Evolutionary conservation across 2,888 invertebrate genomes (phyloP).

Genomic region (Homarus gammarus): DNA sequence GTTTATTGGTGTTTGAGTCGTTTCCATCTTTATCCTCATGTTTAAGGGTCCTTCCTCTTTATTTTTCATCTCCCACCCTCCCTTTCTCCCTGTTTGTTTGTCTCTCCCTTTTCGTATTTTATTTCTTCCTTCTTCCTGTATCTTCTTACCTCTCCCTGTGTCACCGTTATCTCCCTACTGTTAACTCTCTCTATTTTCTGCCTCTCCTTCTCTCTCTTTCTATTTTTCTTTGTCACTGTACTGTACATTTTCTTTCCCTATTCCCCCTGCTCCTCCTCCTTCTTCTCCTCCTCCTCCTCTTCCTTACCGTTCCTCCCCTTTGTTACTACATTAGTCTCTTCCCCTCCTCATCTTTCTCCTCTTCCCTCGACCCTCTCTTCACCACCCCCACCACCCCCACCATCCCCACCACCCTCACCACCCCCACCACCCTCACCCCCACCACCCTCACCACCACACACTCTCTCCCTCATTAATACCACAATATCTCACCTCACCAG

Average conservation of each 20-base stretch:
- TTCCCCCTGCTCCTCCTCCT: not conserved
- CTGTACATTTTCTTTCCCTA: not conserved
- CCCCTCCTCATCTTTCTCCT: not conserved
- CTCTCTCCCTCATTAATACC: no score
- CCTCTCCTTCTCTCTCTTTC: not conserved
- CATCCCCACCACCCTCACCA: not conserved
- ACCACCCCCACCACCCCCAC: not conserved
- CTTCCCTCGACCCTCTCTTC: not conserved
- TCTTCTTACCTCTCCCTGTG: not conserved
- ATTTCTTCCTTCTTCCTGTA: not conserved
- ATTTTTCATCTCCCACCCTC: not conserved
- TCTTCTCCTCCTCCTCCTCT: not conserved
- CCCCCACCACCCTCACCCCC: not conserved
- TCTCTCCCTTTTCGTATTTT: not conserved
- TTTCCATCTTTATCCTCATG: slow-evolving; percentile 2
- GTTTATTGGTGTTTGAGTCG: no score
- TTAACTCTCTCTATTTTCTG: not conserved
- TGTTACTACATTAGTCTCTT: no score
- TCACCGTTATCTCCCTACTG: no score
- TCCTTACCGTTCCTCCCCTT: no score
- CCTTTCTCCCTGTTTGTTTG: not conserved
- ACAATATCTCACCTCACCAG: not conserved
- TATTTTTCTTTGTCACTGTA: not conserved
- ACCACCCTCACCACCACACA: not conserved
- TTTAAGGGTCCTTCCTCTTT: not conserved